These are phyloP conservation scores for Drosophila melanica DNA, from an alignment of 1,140 invertebrate genomes.

Conservation along the genomic window DNA sequence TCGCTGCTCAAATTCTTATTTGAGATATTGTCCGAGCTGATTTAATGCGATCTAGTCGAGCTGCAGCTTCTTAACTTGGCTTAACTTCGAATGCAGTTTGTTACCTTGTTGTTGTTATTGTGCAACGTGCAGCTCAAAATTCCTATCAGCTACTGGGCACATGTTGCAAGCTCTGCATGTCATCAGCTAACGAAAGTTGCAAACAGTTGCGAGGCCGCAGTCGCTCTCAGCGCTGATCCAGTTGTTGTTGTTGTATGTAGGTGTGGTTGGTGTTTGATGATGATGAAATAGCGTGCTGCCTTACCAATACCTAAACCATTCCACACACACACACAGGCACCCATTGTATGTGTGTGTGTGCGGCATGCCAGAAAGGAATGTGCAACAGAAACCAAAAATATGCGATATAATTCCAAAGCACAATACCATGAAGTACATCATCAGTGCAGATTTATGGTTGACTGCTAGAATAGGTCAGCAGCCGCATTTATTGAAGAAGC, in stretches of 20 bases:
- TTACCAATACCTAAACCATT: constrained; percentile 12
- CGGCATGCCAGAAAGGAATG: constrained; percentile 76
- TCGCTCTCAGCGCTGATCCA: constrained; percentile 18
- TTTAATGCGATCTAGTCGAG: constrained; percentile 28
- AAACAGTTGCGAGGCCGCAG: constrained; percentile 30
- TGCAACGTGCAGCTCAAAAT: constrained; percentile 44
- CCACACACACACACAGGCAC: not conserved
- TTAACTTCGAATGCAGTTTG: constrained; percentile 9
- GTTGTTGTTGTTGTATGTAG: constrained; percentile 37
- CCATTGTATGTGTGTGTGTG: constrained; percentile 33
- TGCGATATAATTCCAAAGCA: constrained; percentile 82
- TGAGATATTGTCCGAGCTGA: constrained; percentile 43
- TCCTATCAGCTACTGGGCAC: constrained; percentile 26
- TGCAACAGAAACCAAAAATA: constrained; percentile 83
- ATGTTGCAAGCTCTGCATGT: constrained; percentile 55
- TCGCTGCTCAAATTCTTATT: constrained; percentile 4
- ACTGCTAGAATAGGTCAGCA: constrained; percentile 81
- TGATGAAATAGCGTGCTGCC: constrained; percentile 76
- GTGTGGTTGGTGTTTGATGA: constrained; percentile 66
- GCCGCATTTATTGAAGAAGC: constrained; percentile 74
- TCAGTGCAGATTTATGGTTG: constrained; percentile 82
- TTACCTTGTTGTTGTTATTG: constrained; percentile 6
- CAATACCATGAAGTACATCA: constrained; percentile 82
- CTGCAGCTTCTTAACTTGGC: constrained; percentile 2
- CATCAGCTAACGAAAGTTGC: constrained; percentile 70